Conservation (phyloP, 2,797 vertebrate genomes). For the Brachymystax lenok region DNA sequence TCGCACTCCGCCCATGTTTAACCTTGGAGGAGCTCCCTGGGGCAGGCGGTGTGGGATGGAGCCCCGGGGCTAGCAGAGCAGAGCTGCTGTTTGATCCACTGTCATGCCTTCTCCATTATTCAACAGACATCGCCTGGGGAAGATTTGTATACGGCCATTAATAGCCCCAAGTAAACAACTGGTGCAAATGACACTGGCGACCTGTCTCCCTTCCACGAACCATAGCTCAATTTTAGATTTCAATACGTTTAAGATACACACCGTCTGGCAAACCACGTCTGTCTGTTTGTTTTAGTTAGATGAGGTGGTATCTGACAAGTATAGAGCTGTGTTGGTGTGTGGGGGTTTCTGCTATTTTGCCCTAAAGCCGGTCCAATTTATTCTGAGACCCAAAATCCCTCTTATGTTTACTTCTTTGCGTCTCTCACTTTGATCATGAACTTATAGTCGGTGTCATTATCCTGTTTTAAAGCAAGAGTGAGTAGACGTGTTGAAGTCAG, state of each 20-base stretch:
- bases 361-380: not conserved
- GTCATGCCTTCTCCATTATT: slow-evolving; percentile 51
- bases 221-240: not conserved
- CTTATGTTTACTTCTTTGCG: not conserved
- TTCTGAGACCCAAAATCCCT: not conserved
- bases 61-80: slow-evolving; percentile 11
- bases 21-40: slow-evolving; percentile 26
- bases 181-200: slow-evolving; percentile 34
- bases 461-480: not conserved
- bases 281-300: not conserved
- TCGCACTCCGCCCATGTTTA: slow-evolving; percentile 33
- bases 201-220: not conserved
- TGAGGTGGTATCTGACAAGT: not conserved
- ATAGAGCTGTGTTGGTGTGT: not conserved
- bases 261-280: not conserved
- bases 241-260: not conserved
- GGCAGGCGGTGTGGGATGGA: slow-evolving; percentile 10
- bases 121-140: slow-evolving; percentile 37
- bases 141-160: slow-evolving; percentile 42
- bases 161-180: slow-evolving; percentile 46
- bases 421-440: not conserved
- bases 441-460: not conserved
- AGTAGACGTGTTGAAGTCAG: not conserved
- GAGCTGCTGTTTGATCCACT: slow-evolving; percentile 41
- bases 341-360: not conserved